Conservation (phyloP, 2,113 vertebrate species). For the Scatophagus argus region DNA sequence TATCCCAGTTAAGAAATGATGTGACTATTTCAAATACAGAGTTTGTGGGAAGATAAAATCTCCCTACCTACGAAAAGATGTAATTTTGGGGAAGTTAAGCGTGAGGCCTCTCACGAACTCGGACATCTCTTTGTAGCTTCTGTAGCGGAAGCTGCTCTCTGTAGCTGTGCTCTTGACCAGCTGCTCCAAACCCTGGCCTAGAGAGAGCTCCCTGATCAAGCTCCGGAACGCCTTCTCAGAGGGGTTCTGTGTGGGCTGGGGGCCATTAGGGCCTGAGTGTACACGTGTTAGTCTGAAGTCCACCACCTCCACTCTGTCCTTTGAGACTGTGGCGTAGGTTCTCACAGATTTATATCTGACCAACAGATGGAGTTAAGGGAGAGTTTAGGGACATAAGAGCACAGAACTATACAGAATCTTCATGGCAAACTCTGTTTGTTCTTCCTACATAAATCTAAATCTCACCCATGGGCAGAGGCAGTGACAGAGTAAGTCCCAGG, state of each 20-base stretch:
- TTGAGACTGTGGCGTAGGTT: constrained; percentile 85
- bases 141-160: constrained; percentile 90
- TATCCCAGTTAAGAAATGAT: background rate
- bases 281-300: constrained; percentile 91
- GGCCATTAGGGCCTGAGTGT: constrained; percentile 63
- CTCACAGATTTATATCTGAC: constrained; percentile 89
- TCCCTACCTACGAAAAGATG: constrained; percentile 84
- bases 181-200: constrained; percentile 89
- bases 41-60: background rate
- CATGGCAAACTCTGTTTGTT: background rate
- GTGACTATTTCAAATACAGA: background rate
- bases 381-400: background rate
- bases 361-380: background rate
- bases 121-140: constrained; percentile 88
- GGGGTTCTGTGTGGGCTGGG: constrained; percentile 81
- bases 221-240: constrained; percentile 87
- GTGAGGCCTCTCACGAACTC: constrained; percentile 89
- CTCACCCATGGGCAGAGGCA: constrained; percentile 92
- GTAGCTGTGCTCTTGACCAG: constrained; percentile 85
- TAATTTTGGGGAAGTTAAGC: constrained; percentile 94
- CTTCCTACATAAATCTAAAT: background rate
- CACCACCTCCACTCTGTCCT: constrained; percentile 84
- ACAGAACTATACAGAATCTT: background rate
- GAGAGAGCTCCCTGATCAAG: constrained; percentile 92
- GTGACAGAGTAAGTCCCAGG: constrained; percentile 90